Conservation (phyloP, 2,113 vertebrate species). For the Pleuronectes platessa region DNA sequence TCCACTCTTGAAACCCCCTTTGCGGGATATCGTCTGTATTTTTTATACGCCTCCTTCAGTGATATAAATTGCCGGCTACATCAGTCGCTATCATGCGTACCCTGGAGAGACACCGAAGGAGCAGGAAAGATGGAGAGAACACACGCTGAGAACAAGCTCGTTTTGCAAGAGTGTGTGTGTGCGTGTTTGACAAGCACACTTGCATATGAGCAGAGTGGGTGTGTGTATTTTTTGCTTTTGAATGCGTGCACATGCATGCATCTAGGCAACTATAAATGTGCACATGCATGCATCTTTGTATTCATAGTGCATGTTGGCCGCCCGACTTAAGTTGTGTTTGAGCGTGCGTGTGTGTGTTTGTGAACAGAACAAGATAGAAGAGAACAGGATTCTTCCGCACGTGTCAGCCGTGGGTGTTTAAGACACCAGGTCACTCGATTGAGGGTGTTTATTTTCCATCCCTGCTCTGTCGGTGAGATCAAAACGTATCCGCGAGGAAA, state of each 20-base stretch:
- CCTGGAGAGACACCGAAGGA: constrained; percentile 60
- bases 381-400: constrained; percentile 48
- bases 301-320: background rate
- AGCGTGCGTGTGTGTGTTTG: background rate
- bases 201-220: constrained; percentile 15
- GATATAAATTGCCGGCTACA: constrained; percentile 68
- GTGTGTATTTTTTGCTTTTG: constrained; percentile 30
- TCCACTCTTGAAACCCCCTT: constrained; percentile 59
- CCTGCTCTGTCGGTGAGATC: constrained; percentile 42
- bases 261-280: background rate
- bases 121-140: constrained; percentile 57
- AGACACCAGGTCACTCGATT: constrained; percentile 34
- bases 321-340: background rate
- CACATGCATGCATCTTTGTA: constrained; percentile 1
- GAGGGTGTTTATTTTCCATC: constrained; percentile 49
- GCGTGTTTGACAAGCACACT: constrained; percentile 34
- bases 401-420: constrained; percentile 55
- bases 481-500: constrained; percentile 37
- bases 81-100: constrained; percentile 57
- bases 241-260: constrained; percentile 11
- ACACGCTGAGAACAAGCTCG: constrained; percentile 60
- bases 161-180: constrained; percentile 18
- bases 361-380: background rate
- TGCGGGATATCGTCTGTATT: constrained; percentile 62
- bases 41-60: constrained; percentile 62